Evolutionary conservation across 2,888 invertebrate genomes (phyloP), one percentile per base, ranked within the genome.

Genomic region (Phasia obesa): DNA sequence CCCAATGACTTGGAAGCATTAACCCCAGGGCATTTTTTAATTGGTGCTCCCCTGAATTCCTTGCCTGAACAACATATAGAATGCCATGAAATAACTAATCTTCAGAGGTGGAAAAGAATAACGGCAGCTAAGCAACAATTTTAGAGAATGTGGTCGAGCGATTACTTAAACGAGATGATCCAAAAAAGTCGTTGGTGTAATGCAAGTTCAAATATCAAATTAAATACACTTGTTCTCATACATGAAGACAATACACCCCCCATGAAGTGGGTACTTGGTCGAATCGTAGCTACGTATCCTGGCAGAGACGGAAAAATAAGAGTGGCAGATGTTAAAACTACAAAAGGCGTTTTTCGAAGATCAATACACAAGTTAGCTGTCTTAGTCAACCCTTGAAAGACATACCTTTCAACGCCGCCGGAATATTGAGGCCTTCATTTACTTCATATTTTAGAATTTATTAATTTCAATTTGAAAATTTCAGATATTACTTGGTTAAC

Each of bases 61-160:
- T 27, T 27, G 6, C 27, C n/a, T n/a, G n/a, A n/a, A n/a, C n/a
- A n/a, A n/a, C n/a, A n/a, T n/a, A n/a, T n/a, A n/a, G n/a, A n/a
- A n/a, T n/a, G n/a, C n/a, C n/a, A n/a, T n/a, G n/a, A n/a, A n/a
- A n/a, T n/a, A n/a, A n/a, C n/a, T n/a, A n/a, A n/a, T n/a, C n/a
- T n/a, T n/a, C n/a, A n/a, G n/a, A n/a, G n/a, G 27, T 27, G 3
- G 4, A 3, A 27, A 27, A 3, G 75, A 4, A 84, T 75, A 23
- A 55, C 42, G n/a, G 70, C 60, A 35, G 71, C 65, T 2, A 81
- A 81, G 31, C 70, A 74, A 6, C 77, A 81, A 25, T 84, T 84
- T 25, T 84, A 81, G 81, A 51, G 67, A 42, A 17, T 25, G 4
- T 84, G 84, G 81, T 51, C 69, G n/a, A 38, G n/a, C 3, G 65